These are phyloP conservation scores for Gorilla gorilla DNA, from an alignment of 2,113 vertebrate species.

Conservation along the genomic window DNA sequence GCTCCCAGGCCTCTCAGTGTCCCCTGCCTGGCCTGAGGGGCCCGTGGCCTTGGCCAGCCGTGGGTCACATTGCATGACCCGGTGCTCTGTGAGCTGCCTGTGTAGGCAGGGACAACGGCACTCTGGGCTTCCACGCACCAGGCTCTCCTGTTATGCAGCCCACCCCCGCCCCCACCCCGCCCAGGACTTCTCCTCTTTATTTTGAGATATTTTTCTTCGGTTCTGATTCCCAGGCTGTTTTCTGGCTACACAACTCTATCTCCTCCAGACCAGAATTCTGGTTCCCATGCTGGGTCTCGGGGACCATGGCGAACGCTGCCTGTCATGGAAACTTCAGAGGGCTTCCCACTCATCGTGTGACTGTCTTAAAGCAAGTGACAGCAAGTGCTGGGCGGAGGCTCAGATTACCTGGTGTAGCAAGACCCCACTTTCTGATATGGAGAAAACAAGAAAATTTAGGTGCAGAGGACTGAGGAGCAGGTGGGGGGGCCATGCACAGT, in stretches of 20 bases:
- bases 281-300: no score
- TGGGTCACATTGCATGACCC: background rate
- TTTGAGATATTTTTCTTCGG: background rate
- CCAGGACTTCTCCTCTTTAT: background rate
- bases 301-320: accelerated
- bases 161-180: no score
- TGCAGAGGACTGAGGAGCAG: background rate
- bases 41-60: background rate
- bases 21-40: background rate
- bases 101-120: no score
- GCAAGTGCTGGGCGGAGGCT: background rate
- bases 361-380: background rate
- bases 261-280: background rate
- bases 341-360: background rate
- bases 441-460: background rate
- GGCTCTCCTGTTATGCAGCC: no score
- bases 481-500: accelerated
- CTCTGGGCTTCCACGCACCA: background rate
- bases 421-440: background rate
- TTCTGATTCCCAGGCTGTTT: background rate
- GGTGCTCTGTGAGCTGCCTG: background rate
- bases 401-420: no score
- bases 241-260: background rate
- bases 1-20: background rate
- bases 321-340: background rate